Conservation (phyloP, 2,113 vertebrate species). For the Verasper variegatus region DNA sequence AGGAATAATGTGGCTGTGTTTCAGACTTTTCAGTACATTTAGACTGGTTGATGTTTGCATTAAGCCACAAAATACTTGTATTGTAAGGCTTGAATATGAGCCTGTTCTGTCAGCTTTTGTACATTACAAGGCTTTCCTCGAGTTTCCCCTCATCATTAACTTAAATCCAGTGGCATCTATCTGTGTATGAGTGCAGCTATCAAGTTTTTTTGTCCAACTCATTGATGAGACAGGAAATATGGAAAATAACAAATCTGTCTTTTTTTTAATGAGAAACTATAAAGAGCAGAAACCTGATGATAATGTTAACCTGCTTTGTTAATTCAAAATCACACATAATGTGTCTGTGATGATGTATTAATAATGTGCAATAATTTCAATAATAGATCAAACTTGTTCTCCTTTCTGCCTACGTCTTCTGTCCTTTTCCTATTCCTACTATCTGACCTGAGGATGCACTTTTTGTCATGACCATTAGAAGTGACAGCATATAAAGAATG, state of each 20-base stretch:
- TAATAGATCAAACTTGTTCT: background rate
- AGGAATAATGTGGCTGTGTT: background rate
- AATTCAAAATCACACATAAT: background rate
- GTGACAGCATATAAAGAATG: too few relatives aligned
- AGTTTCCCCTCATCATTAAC: too few relatives aligned
- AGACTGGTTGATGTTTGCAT: constrained; percentile 2
- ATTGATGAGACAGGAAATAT: background rate
- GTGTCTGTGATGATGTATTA: background rate
- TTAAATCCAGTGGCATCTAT: too few relatives aligned
- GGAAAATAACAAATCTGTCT: background rate
- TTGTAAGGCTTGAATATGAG: background rate
- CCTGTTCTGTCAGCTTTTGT: background rate
- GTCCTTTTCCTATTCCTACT: background rate
- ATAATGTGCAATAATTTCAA: background rate
- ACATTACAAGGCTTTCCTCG: background rate
- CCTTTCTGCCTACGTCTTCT: background rate
- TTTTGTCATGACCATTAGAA: background rate
- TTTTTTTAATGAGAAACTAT: background rate
- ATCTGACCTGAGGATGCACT: background rate
- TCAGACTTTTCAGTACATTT: background rate
- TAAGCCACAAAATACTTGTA: background rate
- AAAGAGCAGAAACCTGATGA: too few relatives aligned
- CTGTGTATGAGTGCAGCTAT: too few relatives aligned
- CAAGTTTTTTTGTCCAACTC: too few relatives aligned
- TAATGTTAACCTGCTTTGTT: background rate